Conservation (phyloP, 2,888 invertebrate genomes). For the Auanema freiburgensis region DNA sequence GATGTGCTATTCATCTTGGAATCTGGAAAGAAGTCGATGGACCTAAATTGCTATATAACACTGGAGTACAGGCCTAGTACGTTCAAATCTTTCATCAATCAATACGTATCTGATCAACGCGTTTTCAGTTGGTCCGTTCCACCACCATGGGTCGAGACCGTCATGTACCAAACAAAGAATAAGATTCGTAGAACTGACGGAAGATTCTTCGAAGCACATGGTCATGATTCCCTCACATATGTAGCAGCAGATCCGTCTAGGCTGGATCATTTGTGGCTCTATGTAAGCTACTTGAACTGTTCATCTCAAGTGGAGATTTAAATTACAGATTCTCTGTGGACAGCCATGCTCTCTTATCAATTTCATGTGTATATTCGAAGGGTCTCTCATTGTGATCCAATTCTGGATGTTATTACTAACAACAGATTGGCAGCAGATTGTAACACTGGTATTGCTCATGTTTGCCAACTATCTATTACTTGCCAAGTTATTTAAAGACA, state of each 20-base stretch:
- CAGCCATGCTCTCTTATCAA: slow-evolving; percentile 77
- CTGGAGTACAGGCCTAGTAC: slow-evolving; percentile 22
- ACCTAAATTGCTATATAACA: slow-evolving; percentile 33
- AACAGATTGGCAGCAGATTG: slow-evolving; percentile 86
- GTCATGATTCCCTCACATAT: slow-evolving; percentile 10
- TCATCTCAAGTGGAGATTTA: slow-evolving; percentile 17
- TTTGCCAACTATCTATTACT: slow-evolving; percentile 88
- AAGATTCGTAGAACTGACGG: slow-evolving; percentile 42
- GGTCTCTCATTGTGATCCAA: slow-evolving; percentile 68
- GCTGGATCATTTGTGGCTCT: slow-evolving; percentile 79
- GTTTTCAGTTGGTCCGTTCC: slow-evolving; percentile 31
- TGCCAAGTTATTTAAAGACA: slow-evolving; percentile 80
- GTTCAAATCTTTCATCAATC: background rate
- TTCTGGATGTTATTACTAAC: slow-evolving; percentile 79
- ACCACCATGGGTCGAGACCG: slow-evolving; percentile 26
- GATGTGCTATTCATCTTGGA: slow-evolving; percentile 78
- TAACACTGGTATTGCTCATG: slow-evolving; percentile 82
- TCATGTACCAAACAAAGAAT: slow-evolving; percentile 36
- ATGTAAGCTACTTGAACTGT: slow-evolving; percentile 73
- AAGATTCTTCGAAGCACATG: slow-evolving; percentile 30
- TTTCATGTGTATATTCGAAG: slow-evolving; percentile 71
- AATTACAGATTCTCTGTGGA: slow-evolving; percentile 80
- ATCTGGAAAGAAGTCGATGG: slow-evolving; percentile 72
- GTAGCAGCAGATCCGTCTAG: slow-evolving; percentile 88
- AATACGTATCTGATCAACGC: background rate